These are phyloP conservation scores for Rhea americana DNA, from an alignment of 2,113 vertebrate species.

Conservation along the genomic window DNA sequence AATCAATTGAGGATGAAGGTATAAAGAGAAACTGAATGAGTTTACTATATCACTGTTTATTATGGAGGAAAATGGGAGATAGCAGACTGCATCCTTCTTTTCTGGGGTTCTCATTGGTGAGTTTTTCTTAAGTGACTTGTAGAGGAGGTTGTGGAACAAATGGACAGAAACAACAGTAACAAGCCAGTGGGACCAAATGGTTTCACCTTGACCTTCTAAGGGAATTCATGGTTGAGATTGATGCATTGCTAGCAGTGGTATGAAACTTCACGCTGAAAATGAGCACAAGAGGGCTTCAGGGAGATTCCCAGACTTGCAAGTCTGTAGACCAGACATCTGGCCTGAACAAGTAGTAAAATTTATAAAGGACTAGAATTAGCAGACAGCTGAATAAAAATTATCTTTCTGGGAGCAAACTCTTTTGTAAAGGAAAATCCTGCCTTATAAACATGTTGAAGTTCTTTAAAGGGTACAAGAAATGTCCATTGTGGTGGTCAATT, in stretches of 20 bases:
- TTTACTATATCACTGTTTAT: neutral
- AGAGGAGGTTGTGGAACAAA: neutral
- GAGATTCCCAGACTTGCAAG: neutral
- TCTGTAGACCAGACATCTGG: neutral
- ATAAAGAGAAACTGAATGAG: neutral
- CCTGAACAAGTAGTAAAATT: neutral
- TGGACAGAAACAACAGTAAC: neutral
- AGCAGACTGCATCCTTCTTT: neutral
- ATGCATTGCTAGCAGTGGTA: neutral
- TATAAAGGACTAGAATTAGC: neutral
- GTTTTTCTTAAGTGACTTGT: neutral
- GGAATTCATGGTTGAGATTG: neutral
- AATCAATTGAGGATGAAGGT: neutral
- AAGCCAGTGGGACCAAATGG: neutral
- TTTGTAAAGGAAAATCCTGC: neutral
- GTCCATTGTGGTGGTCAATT: neutral
- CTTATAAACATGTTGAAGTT: neutral
- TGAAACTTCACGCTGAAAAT: neutral
- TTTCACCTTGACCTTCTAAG: neutral
- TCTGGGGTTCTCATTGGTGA: neutral
- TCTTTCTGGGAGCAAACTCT: fast-evolving
- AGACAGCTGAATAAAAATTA: neutral
- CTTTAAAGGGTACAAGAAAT: neutral
- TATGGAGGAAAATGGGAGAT: neutral
- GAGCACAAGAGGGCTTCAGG: neutral